Percentiles rank a stretch among this genome's conserved stretches.
Conservation (phyloP, 2,113 vertebrate genomes). For the Campylorhamphus procurvoides region DNA sequence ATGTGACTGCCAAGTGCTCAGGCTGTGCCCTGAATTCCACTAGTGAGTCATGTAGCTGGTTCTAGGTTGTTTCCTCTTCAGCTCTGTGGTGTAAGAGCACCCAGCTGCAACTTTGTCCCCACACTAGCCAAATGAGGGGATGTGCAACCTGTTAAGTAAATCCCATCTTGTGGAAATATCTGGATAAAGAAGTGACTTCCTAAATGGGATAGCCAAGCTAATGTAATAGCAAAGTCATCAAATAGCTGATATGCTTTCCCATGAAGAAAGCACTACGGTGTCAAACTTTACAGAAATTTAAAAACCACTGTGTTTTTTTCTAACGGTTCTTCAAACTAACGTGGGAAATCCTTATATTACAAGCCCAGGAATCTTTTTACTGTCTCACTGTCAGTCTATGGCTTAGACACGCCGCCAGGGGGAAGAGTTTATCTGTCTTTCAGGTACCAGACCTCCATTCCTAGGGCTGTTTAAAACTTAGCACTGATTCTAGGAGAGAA, state of each 20-base stretch:
- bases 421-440: not conserved
- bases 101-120: not conserved
- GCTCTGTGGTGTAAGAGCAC: not conserved
- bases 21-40: not conserved
- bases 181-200: not conserved
- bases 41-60: fast-evolving
- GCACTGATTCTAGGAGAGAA: not conserved
- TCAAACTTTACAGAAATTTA: not conserved
- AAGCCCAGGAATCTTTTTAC: not conserved
- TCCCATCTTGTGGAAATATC: not conserved
- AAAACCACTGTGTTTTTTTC: not conserved
- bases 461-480: not conserved
- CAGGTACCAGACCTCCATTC: not conserved
- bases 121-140: not conserved
- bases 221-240: not conserved
- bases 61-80: not conserved
- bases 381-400: not conserved
- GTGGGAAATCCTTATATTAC: not conserved
- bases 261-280: not conserved
- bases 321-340: not conserved
- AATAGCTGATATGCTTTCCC: not conserved
- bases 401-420: not conserved
- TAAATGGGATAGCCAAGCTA: not conserved
- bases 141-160: not conserved
- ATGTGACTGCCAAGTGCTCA: not conserved